Base-by-base conservation (phyloP, 2,797 vertebrate genomes). In the Crossoptilon crossoptilon region DNA sequence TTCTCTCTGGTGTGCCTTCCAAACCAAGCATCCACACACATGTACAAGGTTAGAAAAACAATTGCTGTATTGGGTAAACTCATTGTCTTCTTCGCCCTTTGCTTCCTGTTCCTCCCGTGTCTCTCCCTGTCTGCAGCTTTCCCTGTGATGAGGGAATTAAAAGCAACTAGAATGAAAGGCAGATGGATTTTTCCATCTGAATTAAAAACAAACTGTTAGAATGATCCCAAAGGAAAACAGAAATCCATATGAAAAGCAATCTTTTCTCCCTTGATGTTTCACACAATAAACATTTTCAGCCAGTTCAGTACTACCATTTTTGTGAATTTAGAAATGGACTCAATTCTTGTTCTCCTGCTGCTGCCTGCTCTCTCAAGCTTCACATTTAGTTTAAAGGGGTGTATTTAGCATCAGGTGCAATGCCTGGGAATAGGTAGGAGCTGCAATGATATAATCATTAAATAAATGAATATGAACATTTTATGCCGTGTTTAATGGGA, bases 221-320 rank as follows among this genome's bases (percentile, higher is more conserved):
- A 70, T 27, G 21, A 92, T 79, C 51, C 56, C 71, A 79, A 91
- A 91, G 68, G 84, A 84, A 60, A 71, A 86, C 64, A 62, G 19
- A 87, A 94, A 76, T 79, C 59, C 5, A 13, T 82, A 17, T 51
- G 74, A 73, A 83, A 91, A 79, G 26, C 29, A 73, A 17, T 51
- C 37, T 82, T 84, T 84, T 55, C 68, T 66, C 29, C 48, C n/a
- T 76, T 1, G 0, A 0, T 44, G 33, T 82, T 90, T 66, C 66
- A 83, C 41, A 44, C 14, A 74, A 74, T 29, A 86, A 91, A 70
- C 27, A 48, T 75, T 92, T 79, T 84, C 63, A 59, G 63, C 14
- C 21, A 49, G 58, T 53, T 93, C 43, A 49, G 22, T 27, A 21
- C 31, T 19, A 58, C 35, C 19, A 22, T 3, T 2, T 80, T 56